Base-by-base conservation (phyloP, 2,113 vertebrate species). In the Uropsilus gracilis region DNA sequence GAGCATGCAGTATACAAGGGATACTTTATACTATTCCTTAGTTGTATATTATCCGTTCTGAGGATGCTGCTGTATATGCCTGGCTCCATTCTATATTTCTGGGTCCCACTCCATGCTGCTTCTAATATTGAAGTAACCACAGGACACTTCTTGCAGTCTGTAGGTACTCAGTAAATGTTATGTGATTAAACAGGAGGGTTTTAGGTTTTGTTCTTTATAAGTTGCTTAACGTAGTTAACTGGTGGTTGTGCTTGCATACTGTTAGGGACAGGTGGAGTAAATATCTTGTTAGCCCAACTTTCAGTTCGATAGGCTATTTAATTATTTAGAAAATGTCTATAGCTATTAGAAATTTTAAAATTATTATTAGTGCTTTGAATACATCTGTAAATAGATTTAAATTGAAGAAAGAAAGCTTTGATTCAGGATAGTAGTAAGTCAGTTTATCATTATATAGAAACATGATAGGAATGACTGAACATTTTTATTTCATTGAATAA, bases 361-460 rank as follows among this genome's bases (percentile, higher is more conserved):
- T 64, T 77, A 81, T 64, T 77, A 81, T 71, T 61, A 77, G 7
- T 64, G 16, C 63, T 91, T 94, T 48, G 37, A 17, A 44, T 95
- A 71, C 24, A 69, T 61, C 50, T 86, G 10, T 63, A 30, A 88
- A 69, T 24, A 89, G 44, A 81, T 68, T 82, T 88, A 84, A 75
- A 61, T 22, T 83, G 84, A n/a, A 71, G 39, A 85, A 95, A 89
- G 37, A 48, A 94, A 72, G 9, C 32, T 85, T 73, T 95, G 42
- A 94, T 80, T 94, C 57, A 73, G 71, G 26, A 32, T 28, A 69
- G 61, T 86, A 76, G 71, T 95, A 83, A 80, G 39, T 82, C 46
- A 93, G 30, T 22, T 81, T 12, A 91, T 20, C 32, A 63, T 89
- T 61, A 48, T 73, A 50, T 90, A 80, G 37, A 80, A 88, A 73